A percentile compares a stretch with the other conserved stretches of the same genome.
These are phyloP conservation scores for Rhinella marina DNA, from an alignment of 2,797 vertebrate species.

Conservation along the genomic window DNA sequence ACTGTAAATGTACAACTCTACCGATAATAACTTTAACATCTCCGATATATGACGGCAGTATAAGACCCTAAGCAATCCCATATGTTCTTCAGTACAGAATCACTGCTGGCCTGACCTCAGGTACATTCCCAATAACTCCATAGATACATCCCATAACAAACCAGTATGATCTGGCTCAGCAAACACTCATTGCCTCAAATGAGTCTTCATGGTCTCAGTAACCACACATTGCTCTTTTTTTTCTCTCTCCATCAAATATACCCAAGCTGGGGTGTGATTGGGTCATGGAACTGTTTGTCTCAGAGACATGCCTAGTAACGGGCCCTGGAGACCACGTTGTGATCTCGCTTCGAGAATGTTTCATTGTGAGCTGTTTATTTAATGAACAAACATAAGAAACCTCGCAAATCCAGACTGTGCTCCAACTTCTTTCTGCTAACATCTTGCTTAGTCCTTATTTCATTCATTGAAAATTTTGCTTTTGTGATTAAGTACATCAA, in stretches of 20 bases:
- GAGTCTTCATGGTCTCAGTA: constrained; percentile 14
- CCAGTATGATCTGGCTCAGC: constrained; percentile 48
- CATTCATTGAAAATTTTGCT: not conserved
- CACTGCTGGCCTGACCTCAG: constrained; percentile 44
- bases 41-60: constrained; percentile 24
- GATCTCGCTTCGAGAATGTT: constrained; percentile 24
- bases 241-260: constrained; percentile 15
- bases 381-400: constrained; percentile 25
- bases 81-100: constrained; percentile 53
- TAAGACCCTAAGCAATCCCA: constrained; percentile 54
- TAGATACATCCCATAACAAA: constrained; percentile 62
- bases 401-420: not conserved
- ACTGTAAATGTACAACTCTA: constrained; percentile 16
- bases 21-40: constrained; percentile 50
- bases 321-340: constrained; percentile 36
- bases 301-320: constrained; percentile 49
- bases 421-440: constrained; percentile 7
- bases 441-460: not conserved
- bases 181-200: constrained; percentile 49
- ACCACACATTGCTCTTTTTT: constrained; percentile 38
- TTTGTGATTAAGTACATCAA: not conserved
- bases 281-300: constrained; percentile 49
- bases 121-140: constrained; percentile 58
- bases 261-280: constrained; percentile 31
- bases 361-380: constrained; percentile 47